Evolutionary conservation across 2,797 vertebrate genomes (phyloP), one percentile per base, ranked within the genome.

Genomic region (Fundulus diaphanus): DNA sequence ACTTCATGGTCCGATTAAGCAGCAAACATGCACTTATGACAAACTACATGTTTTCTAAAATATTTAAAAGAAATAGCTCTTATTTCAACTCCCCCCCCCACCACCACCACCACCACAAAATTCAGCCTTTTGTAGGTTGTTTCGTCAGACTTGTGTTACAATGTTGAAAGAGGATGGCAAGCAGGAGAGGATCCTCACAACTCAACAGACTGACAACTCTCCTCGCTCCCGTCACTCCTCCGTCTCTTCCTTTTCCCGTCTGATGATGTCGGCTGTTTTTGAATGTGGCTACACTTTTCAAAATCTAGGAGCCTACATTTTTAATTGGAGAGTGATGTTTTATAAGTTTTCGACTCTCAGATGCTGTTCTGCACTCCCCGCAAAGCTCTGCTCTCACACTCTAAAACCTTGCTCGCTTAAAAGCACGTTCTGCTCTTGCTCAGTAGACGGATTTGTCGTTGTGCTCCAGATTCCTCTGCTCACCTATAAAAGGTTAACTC

Each of bases 1-100:
- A 85, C 82, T 68, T 86, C 74, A 81, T 40, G 82, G 84, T 87
- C 90, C 69, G 18, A 87, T 90, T 73, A 84, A 85, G 84, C 91
- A 79, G 86, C 86, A 82, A 70, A 85, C 84, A 88, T 79, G 90
- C 92, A 93, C 90, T 90, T 93, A 87, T 18, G 77, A 87, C 76
- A 90, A 73, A 81, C 31, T 77, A 81, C 86, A 83, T 46, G 46
- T 70, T 90, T 79, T 79, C 83, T 78, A 37, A 85, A 82, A 86
- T 80, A 73, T 68, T 29, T 48, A n/a, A 37, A 40, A 57, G 73
- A 46, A 61, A 80, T 79, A 82, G 72, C 72, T 85, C 54, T 87
- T 69, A 63, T 83, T 83, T 40, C 3, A 33, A 71, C 74, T 79
- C 69, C 82, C 72, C 44, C n/a, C n/a, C n/a, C n/a, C n/a, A n/a